These are phyloP conservation scores for Mesocentrotus franciscanus DNA, from an alignment of 53 echinoderm and acorn worm genomes.

Conservation along the genomic window DNA sequence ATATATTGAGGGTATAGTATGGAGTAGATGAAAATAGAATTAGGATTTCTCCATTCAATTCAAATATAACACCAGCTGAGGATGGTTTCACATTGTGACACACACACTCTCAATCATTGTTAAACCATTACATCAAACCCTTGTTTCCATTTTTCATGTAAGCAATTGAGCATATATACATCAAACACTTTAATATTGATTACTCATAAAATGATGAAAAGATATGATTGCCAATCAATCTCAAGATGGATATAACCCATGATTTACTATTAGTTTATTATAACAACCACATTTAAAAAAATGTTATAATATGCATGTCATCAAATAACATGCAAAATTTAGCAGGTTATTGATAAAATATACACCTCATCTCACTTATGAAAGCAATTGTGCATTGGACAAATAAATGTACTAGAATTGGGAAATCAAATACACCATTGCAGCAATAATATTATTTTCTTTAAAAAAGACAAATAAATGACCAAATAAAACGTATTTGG, in stretches of 20 bases:
- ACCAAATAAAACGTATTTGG: conserved; percentile 39
- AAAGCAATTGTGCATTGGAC: neutral
- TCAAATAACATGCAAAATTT: neutral
- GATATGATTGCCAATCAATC: neutral
- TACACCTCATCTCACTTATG: neutral
- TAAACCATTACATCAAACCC: neutral
- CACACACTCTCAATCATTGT: neutral
- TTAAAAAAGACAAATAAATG: neutral
- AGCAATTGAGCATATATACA: neutral
- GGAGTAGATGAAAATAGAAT: neutral
- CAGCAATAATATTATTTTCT: conserved; percentile 33
- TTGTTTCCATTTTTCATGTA: neutral
- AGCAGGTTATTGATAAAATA: neutral
- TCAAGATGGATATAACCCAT: neutral
- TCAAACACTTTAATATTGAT: neutral
- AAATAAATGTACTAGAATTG: neutral
- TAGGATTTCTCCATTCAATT: neutral
- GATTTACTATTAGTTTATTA: neutral
- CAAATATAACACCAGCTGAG: neutral
- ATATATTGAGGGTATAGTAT: neutral
- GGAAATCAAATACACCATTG: conserved; percentile 3
- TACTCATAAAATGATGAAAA: neutral
- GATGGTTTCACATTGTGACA: neutral
- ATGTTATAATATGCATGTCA: neutral
- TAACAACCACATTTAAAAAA: neutral